Percentiles rank a stretch among this genome's conserved stretches.
Evolutionary conservation across 2,888 invertebrate species (phyloP).

Genomic region (Leptarthrus brevirostris): DNA sequence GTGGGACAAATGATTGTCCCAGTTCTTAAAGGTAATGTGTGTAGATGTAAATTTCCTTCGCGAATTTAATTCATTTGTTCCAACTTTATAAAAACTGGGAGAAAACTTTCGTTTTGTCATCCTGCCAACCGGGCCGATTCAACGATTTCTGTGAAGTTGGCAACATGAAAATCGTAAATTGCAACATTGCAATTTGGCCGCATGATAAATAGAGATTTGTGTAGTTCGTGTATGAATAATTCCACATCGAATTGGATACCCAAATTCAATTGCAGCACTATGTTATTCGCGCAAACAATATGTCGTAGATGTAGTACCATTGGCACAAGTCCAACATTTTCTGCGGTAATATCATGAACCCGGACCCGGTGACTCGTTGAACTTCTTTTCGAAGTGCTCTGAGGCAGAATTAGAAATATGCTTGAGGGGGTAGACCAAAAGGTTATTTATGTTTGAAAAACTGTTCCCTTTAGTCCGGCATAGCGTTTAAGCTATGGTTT

Average conservation of each 20-base stretch:
- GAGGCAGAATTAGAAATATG: conserved; percentile 9
- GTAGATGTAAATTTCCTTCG: too few species aligned
- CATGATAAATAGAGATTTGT: conserved; percentile 13
- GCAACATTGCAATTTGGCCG: background rate
- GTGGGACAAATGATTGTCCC: too few species aligned
- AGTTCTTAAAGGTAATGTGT: too few species aligned
- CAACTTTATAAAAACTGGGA: too few species aligned
- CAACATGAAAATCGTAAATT: conserved; percentile 17
- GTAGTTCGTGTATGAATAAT: conserved; percentile 25
- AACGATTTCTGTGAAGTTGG: conserved; percentile 1
- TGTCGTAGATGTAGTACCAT: conserved; percentile 25
- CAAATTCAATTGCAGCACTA: conserved; percentile 21
- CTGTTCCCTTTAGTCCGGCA: background rate
- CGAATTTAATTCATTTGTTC: too few species aligned
- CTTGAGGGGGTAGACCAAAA: background rate
- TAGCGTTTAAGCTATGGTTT: background rate
- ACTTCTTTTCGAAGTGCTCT: conserved; percentile 4
- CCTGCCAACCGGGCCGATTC: background rate
- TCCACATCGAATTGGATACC: background rate
- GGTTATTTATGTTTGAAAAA: conserved; percentile 36
- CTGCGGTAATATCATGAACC: conserved; percentile 31
- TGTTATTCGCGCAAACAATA: conserved; percentile 25
- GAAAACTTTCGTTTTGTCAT: conserved; percentile 8
- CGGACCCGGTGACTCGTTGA: conserved; percentile 20
- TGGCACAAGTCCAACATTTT: conserved; percentile 36